phyloP scores from a whole-genome alignment of 2,797 vertebrate species.

The Toxotes lorentzi region DNA sequence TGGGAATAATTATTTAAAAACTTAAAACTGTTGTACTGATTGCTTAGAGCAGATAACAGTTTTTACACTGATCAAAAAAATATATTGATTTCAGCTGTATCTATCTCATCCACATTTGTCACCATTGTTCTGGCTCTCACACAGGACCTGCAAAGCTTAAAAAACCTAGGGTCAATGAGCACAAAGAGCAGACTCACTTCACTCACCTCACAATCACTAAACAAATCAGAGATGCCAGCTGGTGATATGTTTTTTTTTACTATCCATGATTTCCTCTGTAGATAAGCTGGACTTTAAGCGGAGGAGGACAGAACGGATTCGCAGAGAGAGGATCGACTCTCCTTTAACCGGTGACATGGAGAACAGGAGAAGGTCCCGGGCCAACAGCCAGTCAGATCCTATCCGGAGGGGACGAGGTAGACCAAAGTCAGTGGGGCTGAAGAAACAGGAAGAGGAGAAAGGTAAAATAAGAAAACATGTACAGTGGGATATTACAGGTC shows the following conservation, averaged over 20 bases:
- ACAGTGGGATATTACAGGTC: not conserved
- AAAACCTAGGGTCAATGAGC: too few relatives aligned
- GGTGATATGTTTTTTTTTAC: not conserved
- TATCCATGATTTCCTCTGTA: slow-evolving; percentile 59
- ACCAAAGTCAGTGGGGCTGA: slow-evolving; percentile 93
- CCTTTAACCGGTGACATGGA: slow-evolving; percentile 91
- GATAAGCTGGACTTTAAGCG: slow-evolving; percentile 94
- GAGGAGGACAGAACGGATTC: slow-evolving; percentile 94
- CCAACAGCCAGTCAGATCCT: slow-evolving; percentile 95
- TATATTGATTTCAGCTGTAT: too few relatives aligned
- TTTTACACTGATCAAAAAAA: too few relatives aligned
- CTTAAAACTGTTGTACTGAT: too few relatives aligned
- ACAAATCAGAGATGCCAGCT: not conserved
- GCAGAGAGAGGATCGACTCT: slow-evolving; percentile 92
- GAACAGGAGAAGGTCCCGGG: slow-evolving; percentile 91
- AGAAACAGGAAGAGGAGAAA: slow-evolving; percentile 97
- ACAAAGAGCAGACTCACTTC: too few relatives aligned
- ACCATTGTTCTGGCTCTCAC: too few relatives aligned
- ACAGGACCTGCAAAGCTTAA: too few relatives aligned
- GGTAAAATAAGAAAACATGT: slow-evolving; percentile 78
- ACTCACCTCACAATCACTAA: not conserved
- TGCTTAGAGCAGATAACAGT: too few relatives aligned
- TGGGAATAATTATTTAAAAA: too few relatives aligned
- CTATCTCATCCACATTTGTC: too few relatives aligned
- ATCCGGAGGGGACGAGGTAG: slow-evolving; percentile 93